A percentile compares a stretch with the other conserved stretches of the same genome.
Evolutionary conservation across 1,140 invertebrate species (phyloP).

Genomic region (Varroa destructor): DNA sequence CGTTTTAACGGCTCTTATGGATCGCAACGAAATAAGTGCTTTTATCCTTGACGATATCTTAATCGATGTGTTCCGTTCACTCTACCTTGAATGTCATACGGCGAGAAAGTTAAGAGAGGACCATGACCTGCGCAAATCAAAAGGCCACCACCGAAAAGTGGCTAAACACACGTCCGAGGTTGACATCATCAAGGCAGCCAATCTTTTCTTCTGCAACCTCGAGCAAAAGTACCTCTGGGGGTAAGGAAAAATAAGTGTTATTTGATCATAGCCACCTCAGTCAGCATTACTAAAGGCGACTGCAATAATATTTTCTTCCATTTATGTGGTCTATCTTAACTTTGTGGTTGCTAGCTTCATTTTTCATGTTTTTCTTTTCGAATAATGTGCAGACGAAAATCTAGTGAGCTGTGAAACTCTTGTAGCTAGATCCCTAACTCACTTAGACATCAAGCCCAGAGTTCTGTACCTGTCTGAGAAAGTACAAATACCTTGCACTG

Average conservation of each 20-base stretch:
- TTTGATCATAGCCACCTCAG: conserved; percentile 42
- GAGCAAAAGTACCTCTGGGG: conserved; percentile 76
- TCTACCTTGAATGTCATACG: conserved; percentile 32
- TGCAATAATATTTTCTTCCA: conserved; percentile 19
- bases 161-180: conserved; percentile 23
- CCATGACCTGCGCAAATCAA: conserved; percentile 21
- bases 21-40: conserved; percentile 74
- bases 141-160: conserved; percentile 29
- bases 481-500: too few species aligned
- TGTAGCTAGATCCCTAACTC: too few species aligned
- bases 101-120: not conserved
- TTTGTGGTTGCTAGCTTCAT: too few species aligned
- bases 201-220: conserved; percentile 66
- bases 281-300: too few species aligned
- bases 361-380: too few species aligned
- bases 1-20: conserved; percentile 68
- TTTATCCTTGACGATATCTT: conserved; percentile 71
- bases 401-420: too few species aligned
- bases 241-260: conserved; percentile 58
- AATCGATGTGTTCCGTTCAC: conserved; percentile 64
- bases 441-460: too few species aligned
- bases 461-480: too few species aligned
- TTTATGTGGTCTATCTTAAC: not conserved
- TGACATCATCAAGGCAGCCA: conserved; percentile 64
- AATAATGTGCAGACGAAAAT: too few species aligned